Base-by-base conservation (phyloP, 2,888 invertebrate species). In the Selenia dentaria region DNA sequence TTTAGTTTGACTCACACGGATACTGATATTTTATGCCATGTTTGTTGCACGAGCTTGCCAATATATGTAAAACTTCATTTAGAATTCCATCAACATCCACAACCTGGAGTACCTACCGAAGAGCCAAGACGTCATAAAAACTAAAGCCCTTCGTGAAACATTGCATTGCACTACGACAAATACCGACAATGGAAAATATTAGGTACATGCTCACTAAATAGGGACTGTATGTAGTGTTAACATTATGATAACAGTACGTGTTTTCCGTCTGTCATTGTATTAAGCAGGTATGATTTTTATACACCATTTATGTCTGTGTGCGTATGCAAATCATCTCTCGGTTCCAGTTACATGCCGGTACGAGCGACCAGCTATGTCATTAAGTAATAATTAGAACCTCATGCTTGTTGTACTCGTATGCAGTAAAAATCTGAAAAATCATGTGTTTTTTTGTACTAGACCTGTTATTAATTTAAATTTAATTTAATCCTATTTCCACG, bases 281-380 rank as follows among this genome's bases (percentile, higher is more conserved):
- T 16, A 35, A 29, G 26, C 43, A 36, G 24, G 34, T 51, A 41
- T 47, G 33, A 41, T 47, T 37, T 48, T 37, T 48, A 41, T 42
- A 37, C 18, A 25, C 24, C 22, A 10, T 22, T 22, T 33, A 22
- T 43, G 10, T 29, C 27, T 27, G 10, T 29, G 31, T 31, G 42
- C 13, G 27, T 55, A 59, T 66, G 68, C 51, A 58, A 66, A 63
- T 55, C 38, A 60, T 52, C 37, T 50, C 40, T 60, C 38, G 63
- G 66, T 64, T 56, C 66, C 61, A 63, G 62, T 65, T 51, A 68
- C 66, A 48, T n/a, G 53, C 45, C 37, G 60, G 62, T 62, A 67
- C 66, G 49, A 39, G 20, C 44, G 40, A 32, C 41, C 48, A 51
- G 39, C 44, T 46, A 46, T 49, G 51, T 57, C 48, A 56, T 60